Percentiles rank a stretch among this genome's conserved stretches.
Evolutionary conservation across 2,113 vertebrate species (phyloP).

Genomic region (Fukomys damarensis): DNA sequence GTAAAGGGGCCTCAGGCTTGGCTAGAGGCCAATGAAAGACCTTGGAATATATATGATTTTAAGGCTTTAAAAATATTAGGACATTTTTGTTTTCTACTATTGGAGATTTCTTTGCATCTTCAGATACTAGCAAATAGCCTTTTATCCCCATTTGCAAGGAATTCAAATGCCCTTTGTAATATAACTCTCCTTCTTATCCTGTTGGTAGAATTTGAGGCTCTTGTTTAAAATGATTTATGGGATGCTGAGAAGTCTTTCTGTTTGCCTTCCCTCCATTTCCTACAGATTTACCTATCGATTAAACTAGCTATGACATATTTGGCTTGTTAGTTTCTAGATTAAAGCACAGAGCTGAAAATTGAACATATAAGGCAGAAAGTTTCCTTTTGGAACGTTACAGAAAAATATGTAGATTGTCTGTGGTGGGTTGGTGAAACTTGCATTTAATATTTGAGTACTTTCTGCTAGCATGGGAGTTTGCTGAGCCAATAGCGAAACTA

Average conservation of each 20-base stretch:
- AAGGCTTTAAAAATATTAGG: constrained; percentile 62
- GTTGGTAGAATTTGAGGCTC: constrained; percentile 29
- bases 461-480: constrained; percentile 13
- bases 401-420: neutral
- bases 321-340: constrained; percentile 12
- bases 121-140: constrained; percentile 8
- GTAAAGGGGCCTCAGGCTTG: constrained; percentile 60
- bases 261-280: neutral
- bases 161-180: constrained; percentile 18
- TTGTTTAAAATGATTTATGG: constrained; percentile 33
- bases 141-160: constrained; percentile 15
- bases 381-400: neutral
- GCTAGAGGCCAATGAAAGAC: constrained; percentile 53
- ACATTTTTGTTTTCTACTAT: neutral
- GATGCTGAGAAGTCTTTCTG: neutral
- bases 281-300: neutral
- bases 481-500: neutral
- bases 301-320: neutral
- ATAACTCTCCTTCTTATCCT: constrained; percentile 5
- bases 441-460: neutral
- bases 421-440: neutral
- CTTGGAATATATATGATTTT: neutral
- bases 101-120: constrained; percentile 21
- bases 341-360: neutral
- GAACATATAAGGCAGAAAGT: neutral